Base-by-base conservation (phyloP, 2,113 vertebrate species). In the Semicossyphus pulcher region DNA sequence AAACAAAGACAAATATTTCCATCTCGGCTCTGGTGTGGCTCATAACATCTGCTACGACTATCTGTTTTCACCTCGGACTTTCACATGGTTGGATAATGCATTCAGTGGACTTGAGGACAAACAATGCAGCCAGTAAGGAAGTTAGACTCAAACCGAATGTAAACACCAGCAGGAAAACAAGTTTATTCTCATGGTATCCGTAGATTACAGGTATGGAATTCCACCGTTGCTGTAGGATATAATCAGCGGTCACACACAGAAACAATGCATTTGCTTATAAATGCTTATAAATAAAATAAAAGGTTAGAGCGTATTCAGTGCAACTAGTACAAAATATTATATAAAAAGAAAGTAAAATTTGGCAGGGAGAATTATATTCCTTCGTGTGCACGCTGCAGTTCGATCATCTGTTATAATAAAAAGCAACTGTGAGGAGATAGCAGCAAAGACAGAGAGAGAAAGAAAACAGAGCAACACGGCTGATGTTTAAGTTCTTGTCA, bases 401-500 rank as follows among this genome's bases (percentile, higher is more conserved):
- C 39, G 18, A 48, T 76, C 34, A 61, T 10, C 4, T 25, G 28
- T 54, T 42, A 41, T 26, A 16, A 1, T 47, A 53, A 65, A 60
- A 69, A 21, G 16, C 10, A 29, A n/a, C 32, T 6, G 11, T 32
- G 0, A 59, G 7, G n/a, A 28, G 20, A 72, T 23, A 68, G 65
- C 58, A 75, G 63, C 32, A 64, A 60, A 63, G 54, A 59, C 12
- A 31, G 18, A 57, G 10, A 23, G 37, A 36, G 5, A 41, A 32
- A 53, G 39, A 36, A 47, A 53, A 62, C n/a, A 42, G 37, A 20
- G 32, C n/a, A 65, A 47, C 4, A 21, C 21, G 3, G 5, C 31
- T 23, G 10, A 32, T 8, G 61, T 42, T 59, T 39, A 29, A 15
- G 14, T 21, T 78, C 8, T 31, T 42, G 29, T 98, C 92, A 97